Percentiles rank a stretch among this genome's conserved stretches.
These are phyloP conservation scores for Macquaria australasica DNA, from an alignment of 2,113 vertebrate species.

Conservation along the genomic window DNA sequence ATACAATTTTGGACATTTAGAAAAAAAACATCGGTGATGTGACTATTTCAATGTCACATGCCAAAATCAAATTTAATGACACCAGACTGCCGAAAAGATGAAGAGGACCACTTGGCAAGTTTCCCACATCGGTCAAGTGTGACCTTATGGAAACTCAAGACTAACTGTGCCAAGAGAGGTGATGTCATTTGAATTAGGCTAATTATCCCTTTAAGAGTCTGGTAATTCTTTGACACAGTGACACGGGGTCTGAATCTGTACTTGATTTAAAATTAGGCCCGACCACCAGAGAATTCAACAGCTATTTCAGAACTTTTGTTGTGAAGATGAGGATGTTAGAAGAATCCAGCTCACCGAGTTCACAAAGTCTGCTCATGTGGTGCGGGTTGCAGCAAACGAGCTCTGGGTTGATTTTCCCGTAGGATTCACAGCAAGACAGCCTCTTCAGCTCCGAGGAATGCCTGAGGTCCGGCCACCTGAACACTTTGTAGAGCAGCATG, in stretches of 20 bases:
- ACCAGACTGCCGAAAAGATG: slow-evolving; percentile 17
- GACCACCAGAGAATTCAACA: slow-evolving; percentile 25
- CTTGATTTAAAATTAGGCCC: slow-evolving; percentile 29
- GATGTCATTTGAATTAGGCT: slow-evolving; percentile 73
- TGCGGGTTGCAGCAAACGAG: slow-evolving; percentile 97
- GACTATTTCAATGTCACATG: not conserved
- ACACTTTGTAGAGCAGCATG: slow-evolving; percentile 95
- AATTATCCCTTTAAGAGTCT: slow-evolving; percentile 55
- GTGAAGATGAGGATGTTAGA: not conserved
- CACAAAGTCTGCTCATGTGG: slow-evolving; percentile 97
- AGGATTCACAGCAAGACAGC: slow-evolving; percentile 96
- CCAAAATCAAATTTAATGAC: slow-evolving; percentile 19
- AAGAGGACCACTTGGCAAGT: slow-evolving; percentile 42
- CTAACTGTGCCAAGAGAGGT: slow-evolving; percentile 61
- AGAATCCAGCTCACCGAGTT: slow-evolving; percentile 89
- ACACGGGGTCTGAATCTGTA: slow-evolving; percentile 30
- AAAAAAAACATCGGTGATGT: not conserved
- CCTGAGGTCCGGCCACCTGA: slow-evolving; percentile 97
- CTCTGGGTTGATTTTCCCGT: slow-evolving; percentile 93
- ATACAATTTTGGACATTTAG: not conserved
- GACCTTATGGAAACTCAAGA: slow-evolving; percentile 70
- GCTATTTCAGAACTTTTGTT: slow-evolving; percentile 31
- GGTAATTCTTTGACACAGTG: slow-evolving; percentile 48
- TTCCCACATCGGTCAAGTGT: slow-evolving; percentile 47
- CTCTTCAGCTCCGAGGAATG: slow-evolving; percentile 96